Evolutionary conservation across 2,797 vertebrate species (phyloP).

Genomic region (Brachyrhaphis roseni): DNA sequence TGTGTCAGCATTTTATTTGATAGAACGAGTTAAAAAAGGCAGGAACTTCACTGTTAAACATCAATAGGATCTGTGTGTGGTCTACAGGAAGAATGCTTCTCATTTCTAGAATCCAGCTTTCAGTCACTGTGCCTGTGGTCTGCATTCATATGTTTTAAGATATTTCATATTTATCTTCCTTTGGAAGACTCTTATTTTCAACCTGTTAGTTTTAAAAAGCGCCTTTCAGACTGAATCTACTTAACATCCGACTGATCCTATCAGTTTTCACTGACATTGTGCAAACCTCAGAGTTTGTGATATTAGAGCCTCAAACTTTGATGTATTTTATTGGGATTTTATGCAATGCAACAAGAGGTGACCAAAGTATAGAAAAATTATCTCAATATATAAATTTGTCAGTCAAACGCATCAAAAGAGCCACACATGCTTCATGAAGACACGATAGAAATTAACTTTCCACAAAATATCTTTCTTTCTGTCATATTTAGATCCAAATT

Average conservation of each 20-base stretch:
- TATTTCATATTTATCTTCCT: slow-evolving; percentile 12
- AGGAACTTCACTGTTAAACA: background rate
- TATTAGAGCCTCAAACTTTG: background rate
- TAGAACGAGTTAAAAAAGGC: background rate
- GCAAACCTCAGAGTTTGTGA: background rate
- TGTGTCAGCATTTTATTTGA: background rate
- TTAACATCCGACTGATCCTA: background rate
- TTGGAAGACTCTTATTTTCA: slow-evolving; percentile 8
- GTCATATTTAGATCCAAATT: background rate
- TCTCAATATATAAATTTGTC: background rate
- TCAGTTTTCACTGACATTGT: background rate
- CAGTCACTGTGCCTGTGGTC: slow-evolving; percentile 3
- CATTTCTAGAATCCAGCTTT: background rate
- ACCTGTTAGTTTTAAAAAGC: background rate
- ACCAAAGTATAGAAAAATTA: background rate
- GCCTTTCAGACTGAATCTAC: background rate
- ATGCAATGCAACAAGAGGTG: too few species aligned
- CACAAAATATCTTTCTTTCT: background rate
- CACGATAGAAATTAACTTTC: background rate
- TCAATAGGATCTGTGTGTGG: slow-evolving; percentile 26
- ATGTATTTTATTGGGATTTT: background rate
- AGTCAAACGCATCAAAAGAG: background rate
- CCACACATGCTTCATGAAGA: background rate
- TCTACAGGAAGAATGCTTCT: background rate
- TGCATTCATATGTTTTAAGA: background rate